Evolutionary conservation across 2,113 vertebrate genomes (phyloP), one percentile per base, ranked within the genome.

Genomic region (Illadopsis cleaveri): DNA sequence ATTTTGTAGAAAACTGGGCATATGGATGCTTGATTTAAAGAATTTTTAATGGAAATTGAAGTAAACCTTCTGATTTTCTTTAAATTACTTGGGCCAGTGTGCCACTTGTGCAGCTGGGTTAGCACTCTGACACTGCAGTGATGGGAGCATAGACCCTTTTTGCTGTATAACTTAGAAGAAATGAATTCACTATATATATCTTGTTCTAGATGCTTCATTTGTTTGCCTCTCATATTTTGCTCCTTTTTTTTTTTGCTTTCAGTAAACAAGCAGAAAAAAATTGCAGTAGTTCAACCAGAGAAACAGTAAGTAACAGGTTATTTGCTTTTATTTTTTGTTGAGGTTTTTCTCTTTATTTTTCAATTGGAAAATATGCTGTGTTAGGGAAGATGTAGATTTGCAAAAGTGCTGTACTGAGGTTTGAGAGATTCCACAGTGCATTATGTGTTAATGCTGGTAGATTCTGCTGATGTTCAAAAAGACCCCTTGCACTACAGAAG

Each of bases 211-310:
- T 25, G 15, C 44, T 91, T 83, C 25, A 51, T n/a, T 94, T 93
- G 16, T 53, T 90, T 92, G 62, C 40, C 16, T 94, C 71, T 83
- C 22, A 35, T 62, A 50, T 28, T 87, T 91, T 90, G 28, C 33
- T 69, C 51, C 42, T 33, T 28, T 72, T 91, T 82, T 84, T 84
- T 94, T 81, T 82, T 13, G n/a, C 54, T 95, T 96, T 76, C 93
- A 99, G 99, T 98, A 79, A 98, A 98, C 95, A 99, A 98, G 91
- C 98, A 99, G 95, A 99, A 98, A 94, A 99, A 99, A 98, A 98
- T 99, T 76, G 99, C 99, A 56, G 99, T 99, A 66, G 99, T 99
- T 96, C 99, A 99, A 71, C 99, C 99, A 84, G 99, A 99, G 94
- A 99, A 99, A 97, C 99, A 99, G 99, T 99, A 97, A 99, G 99